These are phyloP conservation scores for Thyatira batis DNA, from an alignment of 2,888 invertebrate genomes.

Conservation along the genomic window DNA sequence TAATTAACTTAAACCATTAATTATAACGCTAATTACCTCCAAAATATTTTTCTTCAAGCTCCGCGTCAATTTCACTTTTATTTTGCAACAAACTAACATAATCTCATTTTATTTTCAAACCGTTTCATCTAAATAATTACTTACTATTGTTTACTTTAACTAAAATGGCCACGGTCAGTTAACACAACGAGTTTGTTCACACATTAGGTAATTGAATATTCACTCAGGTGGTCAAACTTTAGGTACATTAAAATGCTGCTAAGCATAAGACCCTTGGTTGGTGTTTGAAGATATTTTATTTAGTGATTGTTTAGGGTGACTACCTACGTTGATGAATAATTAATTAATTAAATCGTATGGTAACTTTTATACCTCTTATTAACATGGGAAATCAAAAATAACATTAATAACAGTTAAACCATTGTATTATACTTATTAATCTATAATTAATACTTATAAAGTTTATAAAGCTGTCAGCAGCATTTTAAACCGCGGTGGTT, in stretches of 20 bases:
- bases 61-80: slow-evolving; percentile 50
- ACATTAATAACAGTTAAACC: not conserved
- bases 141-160: slow-evolving; percentile 30
- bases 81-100: slow-evolving; percentile 10
- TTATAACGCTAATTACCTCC: slow-evolving; percentile 3
- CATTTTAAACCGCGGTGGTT: slow-evolving; percentile 26
- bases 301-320: too few species aligned
- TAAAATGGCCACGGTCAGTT: slow-evolving; percentile 44
- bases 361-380: too few species aligned
- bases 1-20: not conserved
- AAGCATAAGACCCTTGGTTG: not conserved
- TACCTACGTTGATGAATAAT: too few species aligned
- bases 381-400: too few species aligned
- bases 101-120: not conserved
- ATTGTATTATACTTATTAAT: not conserved
- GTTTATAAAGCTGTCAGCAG: slow-evolving; percentile 14
- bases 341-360: too few species aligned
- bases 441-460: not conserved
- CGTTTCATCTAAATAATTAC: slow-evolving; percentile 11
- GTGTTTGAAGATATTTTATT: too few species aligned
- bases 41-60: slow-evolving; percentile 28
- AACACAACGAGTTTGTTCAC: slow-evolving; percentile 38
- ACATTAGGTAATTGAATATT: slow-evolving; percentile 52
- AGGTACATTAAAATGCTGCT: slow-evolving; percentile 10
- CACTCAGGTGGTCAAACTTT: slow-evolving; percentile 18